Conservation (phyloP, 2,888 invertebrate species). For the Tetragonula carbonaria region DNA sequence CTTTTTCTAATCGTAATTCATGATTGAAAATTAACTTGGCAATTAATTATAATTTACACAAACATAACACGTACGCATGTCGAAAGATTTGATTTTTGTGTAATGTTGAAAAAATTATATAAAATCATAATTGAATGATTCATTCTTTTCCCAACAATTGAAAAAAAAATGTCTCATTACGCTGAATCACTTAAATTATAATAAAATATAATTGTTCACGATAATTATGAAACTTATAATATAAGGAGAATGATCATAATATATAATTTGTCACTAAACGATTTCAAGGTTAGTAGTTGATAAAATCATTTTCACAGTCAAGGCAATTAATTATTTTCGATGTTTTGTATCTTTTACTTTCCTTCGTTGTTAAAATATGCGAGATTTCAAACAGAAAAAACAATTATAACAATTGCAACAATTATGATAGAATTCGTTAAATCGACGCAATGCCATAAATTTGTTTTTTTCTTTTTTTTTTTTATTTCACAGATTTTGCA, state of each 20-base stretch:
- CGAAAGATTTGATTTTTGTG: neutral
- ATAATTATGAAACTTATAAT: neutral
- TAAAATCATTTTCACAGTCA: neutral
- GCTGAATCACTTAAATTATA: neutral
- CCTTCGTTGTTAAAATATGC: constrained; percentile 28
- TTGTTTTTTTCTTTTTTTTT: constrained; percentile 9
- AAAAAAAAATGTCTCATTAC: neutral
- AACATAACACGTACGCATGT: neutral
- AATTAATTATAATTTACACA: neutral
- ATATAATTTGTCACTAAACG: neutral
- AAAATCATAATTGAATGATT: neutral
- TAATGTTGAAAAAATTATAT: neutral
- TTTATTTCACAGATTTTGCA: constrained; percentile 15
- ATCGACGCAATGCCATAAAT: constrained; percentile 55
- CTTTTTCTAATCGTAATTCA: neutral
- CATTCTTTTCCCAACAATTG: neutral
- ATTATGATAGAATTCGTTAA: constrained; percentile 46
- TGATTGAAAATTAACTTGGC: neutral
- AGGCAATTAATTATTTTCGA: constrained; percentile 1
- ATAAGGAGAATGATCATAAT: neutral
- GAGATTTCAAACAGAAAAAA: constrained; percentile 40
- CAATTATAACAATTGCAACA: constrained; percentile 34
- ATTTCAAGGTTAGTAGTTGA: neutral
- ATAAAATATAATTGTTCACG: neutral
- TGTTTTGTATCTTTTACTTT: neutral